Evolutionary conservation across 2,113 vertebrate genomes (phyloP), one percentile per base, ranked within the genome.

Genomic region (Collichthys lucidus): DNA sequence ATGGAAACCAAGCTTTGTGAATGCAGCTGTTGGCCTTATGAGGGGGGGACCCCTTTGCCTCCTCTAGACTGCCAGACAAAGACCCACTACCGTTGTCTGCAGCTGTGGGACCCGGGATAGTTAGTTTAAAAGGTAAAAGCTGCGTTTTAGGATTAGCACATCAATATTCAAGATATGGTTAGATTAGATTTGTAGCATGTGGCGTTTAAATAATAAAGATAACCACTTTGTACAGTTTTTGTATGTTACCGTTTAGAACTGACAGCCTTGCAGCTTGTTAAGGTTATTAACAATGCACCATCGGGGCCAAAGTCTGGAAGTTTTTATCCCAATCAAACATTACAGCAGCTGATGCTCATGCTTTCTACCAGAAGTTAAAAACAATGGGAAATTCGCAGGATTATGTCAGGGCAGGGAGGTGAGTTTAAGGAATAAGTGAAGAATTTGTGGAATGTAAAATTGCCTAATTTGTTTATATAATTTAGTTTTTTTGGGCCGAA

Each of bases 1-100:
- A 64, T 91, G 81, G 79, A 76, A 84, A 82, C 56, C 74, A 64
- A 88, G 79, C 40, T 61, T 82, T 79, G 65, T 74, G 71, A 90
- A 79, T 83, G 84, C 92, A 95, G 91, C 93, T 95, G 92, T 87
- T 66, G 82, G 89, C 87, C 91, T 91, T 88, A 92, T 92, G 92
- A 92, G 82, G 66, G 47, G 78, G 26, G 26, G 26, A 80, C 49
- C 61, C 65, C 26, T 26, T 50, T 2, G 24, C 47, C 72, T 73
- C 62, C 52, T 11, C 31, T 47, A 22, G 49, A 78, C 70, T 65
- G 71, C 63, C 80, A 74, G 57, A 86, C 77, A 79, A 80, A 80
- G 72, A 68, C 46, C 53, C 73, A 55, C 59, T 50, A 11, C 42
- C 6, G n/a, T 3, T 53, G 61, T 55, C 22, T 11, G 56, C 74